Base-by-base conservation (phyloP, 2,113 vertebrate species). In the Albula goreensis region DNA sequence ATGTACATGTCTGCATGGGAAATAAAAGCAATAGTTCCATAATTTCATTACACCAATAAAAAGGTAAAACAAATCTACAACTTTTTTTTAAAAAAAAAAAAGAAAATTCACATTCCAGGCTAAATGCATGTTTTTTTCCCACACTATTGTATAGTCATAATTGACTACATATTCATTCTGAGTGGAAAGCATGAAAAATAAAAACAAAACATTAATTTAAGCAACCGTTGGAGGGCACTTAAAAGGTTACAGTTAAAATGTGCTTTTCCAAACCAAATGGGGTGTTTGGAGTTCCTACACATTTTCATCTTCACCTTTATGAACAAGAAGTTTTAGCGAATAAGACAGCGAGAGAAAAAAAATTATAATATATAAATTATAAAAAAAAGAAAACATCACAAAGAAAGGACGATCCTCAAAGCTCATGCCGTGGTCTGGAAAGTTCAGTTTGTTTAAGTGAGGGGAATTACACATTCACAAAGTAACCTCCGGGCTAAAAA, bases 401-500 rank as follows among this genome's bases (percentile, higher is more conserved):
- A 25, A 25, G 8, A 22, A 74, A 22, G 10, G n/a, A 74, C 78
- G 41, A 90, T 85, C 85, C 81, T 88, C 80, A 25, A 85, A 86
- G 85, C 80, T 78, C n/a, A 31, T n/a, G 6, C 66, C 66, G 83
- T 25, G 81, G 66, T 84, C 84, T 74, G 79, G 85, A 80, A 90
- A 89, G 82, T 87, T 83, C n/a, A 48, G 52, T 74, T 56, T 22
- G 25, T 50, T 86, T 77, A 70, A 49, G 52, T 70, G 80, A 15
- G 80, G 87, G 86, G 77, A 88, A 83, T 85, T 89, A 89, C 80
- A 77, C 78, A 90, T 89, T 86, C 85, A 86, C 80, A 88, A 84
- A 87, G 87, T 70, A 85, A 56, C 80, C 80, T 4, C n/a, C n/a
- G 80, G 77, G 79, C 78, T 80, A 49, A 82, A 90, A 89, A 81